A percentile compares a stretch with the other conserved stretches of the same genome.
Evolutionary conservation across 1,140 invertebrate genomes (phyloP).

Genomic region (Nixonia krombeini): DNA sequence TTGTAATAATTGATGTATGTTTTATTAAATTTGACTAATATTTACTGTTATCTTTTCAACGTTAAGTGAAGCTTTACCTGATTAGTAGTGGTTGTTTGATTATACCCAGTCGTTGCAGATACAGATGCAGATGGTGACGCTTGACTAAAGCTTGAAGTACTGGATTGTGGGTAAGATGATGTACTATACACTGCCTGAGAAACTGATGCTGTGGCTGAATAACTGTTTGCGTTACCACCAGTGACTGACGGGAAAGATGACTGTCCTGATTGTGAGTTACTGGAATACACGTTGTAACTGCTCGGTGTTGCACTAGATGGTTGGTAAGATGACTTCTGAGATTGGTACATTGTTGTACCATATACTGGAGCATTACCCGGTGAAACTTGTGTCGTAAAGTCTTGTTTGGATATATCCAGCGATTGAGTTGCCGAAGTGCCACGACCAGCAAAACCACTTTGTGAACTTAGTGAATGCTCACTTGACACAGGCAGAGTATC

Average conservation of each 20-base stretch:
- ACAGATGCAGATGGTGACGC: slow-evolving; percentile 60
- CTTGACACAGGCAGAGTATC: slow-evolving; percentile 56
- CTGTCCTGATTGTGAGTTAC: slow-evolving; percentile 56
- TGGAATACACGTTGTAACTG: slow-evolving; percentile 64
- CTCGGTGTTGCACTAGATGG: slow-evolving; percentile 56
- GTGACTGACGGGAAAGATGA: slow-evolving; percentile 60
- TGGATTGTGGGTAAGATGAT: slow-evolving; percentile 65
- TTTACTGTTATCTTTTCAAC: too few relatives aligned
- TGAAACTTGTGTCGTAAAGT: slow-evolving; percentile 61
- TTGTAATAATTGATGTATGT: too few relatives aligned
- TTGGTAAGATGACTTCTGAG: slow-evolving; percentile 64
- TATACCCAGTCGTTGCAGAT: slow-evolving; percentile 60
- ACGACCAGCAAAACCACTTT: slow-evolving; percentile 55
- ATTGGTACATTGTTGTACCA: slow-evolving; percentile 56
- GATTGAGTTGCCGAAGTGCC: slow-evolving; percentile 48
- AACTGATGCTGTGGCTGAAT: slow-evolving; percentile 60
- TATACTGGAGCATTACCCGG: slow-evolving; percentile 59
- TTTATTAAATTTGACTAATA: too few relatives aligned
- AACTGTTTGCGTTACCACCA: slow-evolving; percentile 61
- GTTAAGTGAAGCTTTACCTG: slow-evolving; percentile 60
- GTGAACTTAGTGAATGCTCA: slow-evolving; percentile 60
- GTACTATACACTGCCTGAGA: slow-evolving; percentile 62
- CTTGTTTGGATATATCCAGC: slow-evolving; percentile 61
- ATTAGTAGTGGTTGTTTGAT: slow-evolving; percentile 62
- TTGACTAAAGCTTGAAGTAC: slow-evolving; percentile 64